phyloP scores from a whole-genome alignment of 2,888 invertebrate species.

The Craniophora ligustri region DNA sequence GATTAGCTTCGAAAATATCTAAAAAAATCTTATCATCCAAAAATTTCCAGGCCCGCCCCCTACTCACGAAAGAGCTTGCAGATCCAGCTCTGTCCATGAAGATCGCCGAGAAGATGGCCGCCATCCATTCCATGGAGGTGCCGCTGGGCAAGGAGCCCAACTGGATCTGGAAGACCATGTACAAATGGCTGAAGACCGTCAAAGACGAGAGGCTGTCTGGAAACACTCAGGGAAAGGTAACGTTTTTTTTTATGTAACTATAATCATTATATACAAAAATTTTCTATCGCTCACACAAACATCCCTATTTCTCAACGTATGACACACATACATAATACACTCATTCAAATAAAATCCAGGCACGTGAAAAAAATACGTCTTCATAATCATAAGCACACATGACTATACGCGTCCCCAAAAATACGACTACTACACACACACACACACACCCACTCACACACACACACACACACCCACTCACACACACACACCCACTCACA shows the following conservation, averaged over 20 bases:
- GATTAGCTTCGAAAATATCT: no score
- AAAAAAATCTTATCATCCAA: neutral
- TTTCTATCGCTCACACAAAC: no score
- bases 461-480: no score
- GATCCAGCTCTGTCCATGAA: conserved; percentile 93
- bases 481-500: no score
- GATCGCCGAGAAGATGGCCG: conserved; percentile 98
- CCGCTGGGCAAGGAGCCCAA: conserved; percentile 98
- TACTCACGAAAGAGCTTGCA: conserved; percentile 94
- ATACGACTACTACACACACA: no score
- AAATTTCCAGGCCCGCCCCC: conserved; percentile 92
- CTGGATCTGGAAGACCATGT: conserved; percentile 97
- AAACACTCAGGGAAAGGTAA: conserved; percentile 64
- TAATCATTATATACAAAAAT: neutral
- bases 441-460: no score
- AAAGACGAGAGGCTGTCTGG: conserved; percentile 68
- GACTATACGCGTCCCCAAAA: no score
- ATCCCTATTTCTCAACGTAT: no score
- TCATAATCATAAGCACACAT: no score
- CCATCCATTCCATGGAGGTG: conserved; percentile 97
- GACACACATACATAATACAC: no score
- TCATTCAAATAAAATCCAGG: no score
- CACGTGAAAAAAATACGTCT: no score
- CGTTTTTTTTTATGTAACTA: neutral
- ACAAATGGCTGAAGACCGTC: conserved; percentile 91